Evolutionary conservation across 2,888 invertebrate genomes (phyloP).

Genomic region (Balanococcus diminutus): DNA sequence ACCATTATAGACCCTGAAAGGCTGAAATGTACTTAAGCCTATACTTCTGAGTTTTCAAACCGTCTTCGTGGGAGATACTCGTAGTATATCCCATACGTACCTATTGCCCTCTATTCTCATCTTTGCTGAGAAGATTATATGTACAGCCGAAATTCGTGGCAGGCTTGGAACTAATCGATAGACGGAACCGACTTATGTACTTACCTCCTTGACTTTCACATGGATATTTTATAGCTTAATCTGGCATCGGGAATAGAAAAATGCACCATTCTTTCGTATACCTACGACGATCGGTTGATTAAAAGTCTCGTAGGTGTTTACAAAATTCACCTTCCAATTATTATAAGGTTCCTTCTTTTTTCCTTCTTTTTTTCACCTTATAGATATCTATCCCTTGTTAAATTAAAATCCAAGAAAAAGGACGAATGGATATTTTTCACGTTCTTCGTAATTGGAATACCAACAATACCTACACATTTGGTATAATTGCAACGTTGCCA

Average conservation of each 20-base stretch:
- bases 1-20: not conserved
- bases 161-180: not conserved
- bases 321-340: too few relatives aligned
- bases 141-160: not conserved
- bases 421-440: too few relatives aligned
- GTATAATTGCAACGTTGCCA: too few relatives aligned
- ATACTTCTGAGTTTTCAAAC: not conserved
- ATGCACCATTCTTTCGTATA: not conserved
- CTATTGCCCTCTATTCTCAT: not conserved
- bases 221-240: not conserved
- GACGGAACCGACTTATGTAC: not conserved
- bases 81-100: too few relatives aligned
- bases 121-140: not conserved
- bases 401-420: too few relatives aligned
- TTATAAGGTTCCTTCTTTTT: not conserved
- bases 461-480: too few relatives aligned
- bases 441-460: too few relatives aligned
- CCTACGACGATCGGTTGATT: too few relatives aligned
- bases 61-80: not conserved
- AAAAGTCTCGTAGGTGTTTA: too few relatives aligned
- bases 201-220: not conserved
- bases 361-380: too few relatives aligned
- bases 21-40: constrained; percentile 3
- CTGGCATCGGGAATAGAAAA: not conserved
- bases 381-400: too few relatives aligned